Base-by-base conservation (phyloP, 92 coral and sea anemone genomes). In the Paramuricea clavata region DNA sequence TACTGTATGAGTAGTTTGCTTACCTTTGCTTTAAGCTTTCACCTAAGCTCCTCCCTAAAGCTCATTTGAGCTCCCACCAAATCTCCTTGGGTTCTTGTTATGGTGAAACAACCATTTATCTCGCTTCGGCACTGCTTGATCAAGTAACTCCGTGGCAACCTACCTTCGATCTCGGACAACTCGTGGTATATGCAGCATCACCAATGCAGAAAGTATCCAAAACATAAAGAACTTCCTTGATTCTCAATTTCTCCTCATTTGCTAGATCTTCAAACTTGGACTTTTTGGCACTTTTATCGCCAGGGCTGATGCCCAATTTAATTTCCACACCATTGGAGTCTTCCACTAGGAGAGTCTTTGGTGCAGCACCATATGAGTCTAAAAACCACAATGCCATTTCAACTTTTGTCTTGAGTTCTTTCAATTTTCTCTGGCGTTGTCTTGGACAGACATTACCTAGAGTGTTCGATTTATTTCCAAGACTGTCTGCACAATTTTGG, bases 371-470 rank as follows among this genome's bases (percentile, higher is more conserved):
- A 65, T 65, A 65, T 26, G 72, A 65, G 1, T 65, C 72, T 9
- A 65, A n/a, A 28, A 65, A 65, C 72, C 72, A 65, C 28, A 65
- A 25, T 11, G 72, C 72, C 28, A 8, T 65, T 25, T 65, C 36
- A 26, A 39, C 36, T 12, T 65, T 65, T 5, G 72, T 65, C 4
- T 30, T 28, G 41, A 65, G 12, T 65, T 65, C 72, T n/a, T 65
- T 65, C 6, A 76, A 12, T 19, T 76, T 76, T 28, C 81, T 44
- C 25, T 76, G 81, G 10, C 81, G 64, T 28, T 76, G 81, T 30
- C 81, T 76, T 49, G 64, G 9, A 3, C 81, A 27, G 10, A 76
- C 81, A 15, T 76, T 5, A 30, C 17, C 41, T 12, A 76, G 42
- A 2, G n/a, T 47, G 5, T 19, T 26, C 9, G 81, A 76, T 11